A percentile compares a stretch with the other conserved stretches of the same genome.
These are phyloP conservation scores for Alexandromys oeconomus DNA, from an alignment of 2,797 vertebrate species.

Conservation along the genomic window DNA sequence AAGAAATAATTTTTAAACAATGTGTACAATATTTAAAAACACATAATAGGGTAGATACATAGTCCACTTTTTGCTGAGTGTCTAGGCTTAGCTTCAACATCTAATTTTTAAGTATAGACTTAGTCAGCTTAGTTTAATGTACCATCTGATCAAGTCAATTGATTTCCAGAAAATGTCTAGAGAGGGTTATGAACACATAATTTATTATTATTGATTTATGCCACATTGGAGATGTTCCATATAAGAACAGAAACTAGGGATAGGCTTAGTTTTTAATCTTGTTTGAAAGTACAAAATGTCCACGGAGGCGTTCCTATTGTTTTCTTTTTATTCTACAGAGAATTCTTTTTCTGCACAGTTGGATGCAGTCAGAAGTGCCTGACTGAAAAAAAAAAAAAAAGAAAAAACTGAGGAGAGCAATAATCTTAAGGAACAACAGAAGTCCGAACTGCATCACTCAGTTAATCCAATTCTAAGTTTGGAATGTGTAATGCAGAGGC, in stretches of 20 bases:
- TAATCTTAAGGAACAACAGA: background rate
- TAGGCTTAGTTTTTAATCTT: slow-evolving; percentile 46
- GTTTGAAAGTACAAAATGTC: slow-evolving; percentile 70
- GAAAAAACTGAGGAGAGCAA: background rate
- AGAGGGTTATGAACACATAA: slow-evolving; percentile 79
- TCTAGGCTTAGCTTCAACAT: background rate
- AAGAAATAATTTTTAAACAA: slow-evolving; percentile 43
- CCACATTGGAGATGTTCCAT: slow-evolving; percentile 71
- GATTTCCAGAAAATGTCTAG: slow-evolving; percentile 73
- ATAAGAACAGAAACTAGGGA: slow-evolving; percentile 24
- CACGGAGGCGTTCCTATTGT: background rate
- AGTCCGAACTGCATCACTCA: background rate
- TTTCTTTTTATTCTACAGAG: background rate
- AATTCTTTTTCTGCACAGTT: background rate
- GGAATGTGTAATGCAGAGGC: background rate
- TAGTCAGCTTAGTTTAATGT: slow-evolving; percentile 67
- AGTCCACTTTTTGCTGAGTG: background rate
- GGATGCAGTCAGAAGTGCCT: background rate
- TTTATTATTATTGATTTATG: slow-evolving; percentile 73
- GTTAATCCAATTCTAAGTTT: background rate
- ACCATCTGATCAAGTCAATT: slow-evolving; percentile 73
- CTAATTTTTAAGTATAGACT: slow-evolving; percentile 66
- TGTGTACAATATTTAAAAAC: background rate
- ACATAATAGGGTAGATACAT: background rate
- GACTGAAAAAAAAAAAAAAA: background rate